phyloP scores from a whole-genome alignment of 2,113 vertebrate genomes.

The Piliocolobus tephrosceles region DNA sequence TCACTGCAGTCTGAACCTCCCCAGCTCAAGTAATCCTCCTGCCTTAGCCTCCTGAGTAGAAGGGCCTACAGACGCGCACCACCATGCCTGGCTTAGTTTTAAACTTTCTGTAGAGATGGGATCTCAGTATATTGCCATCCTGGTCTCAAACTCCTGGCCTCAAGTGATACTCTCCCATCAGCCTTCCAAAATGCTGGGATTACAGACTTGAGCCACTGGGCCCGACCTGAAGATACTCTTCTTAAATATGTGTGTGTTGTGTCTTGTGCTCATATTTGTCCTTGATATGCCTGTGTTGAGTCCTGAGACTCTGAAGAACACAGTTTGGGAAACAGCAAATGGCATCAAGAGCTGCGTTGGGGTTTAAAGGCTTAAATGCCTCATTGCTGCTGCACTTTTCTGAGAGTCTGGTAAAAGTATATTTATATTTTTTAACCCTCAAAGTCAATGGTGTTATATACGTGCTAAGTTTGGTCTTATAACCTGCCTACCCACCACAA shows the following conservation, averaged over 20 bases:
- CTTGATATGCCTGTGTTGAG: not conserved
- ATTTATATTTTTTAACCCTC: too few species aligned
- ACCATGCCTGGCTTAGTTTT: too few species aligned
- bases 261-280: not conserved
- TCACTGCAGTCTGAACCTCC: too few species aligned
- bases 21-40: too few species aligned
- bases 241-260: not conserved
- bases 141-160: too few species aligned
- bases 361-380: not conserved
- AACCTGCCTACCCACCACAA: accelerated
- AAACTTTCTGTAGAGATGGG: too few species aligned
- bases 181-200: too few species aligned
- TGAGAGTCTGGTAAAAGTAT: not conserved
- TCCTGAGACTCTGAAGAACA: not conserved
- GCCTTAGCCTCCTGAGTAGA: too few species aligned
- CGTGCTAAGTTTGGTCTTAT: not conserved
- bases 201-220: too few species aligned
- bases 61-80: too few species aligned
- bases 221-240: not conserved
- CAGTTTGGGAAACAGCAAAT: not conserved
- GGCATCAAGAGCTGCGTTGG: not conserved
- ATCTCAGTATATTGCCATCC: too few species aligned
- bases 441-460: not conserved
- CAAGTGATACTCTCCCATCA: too few species aligned
- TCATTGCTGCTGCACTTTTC: not conserved